Percentiles rank a stretch among this genome's conserved stretches.
Conservation (phyloP, 1,140 invertebrate species). For the Choristoneura fumiferana region DNA sequence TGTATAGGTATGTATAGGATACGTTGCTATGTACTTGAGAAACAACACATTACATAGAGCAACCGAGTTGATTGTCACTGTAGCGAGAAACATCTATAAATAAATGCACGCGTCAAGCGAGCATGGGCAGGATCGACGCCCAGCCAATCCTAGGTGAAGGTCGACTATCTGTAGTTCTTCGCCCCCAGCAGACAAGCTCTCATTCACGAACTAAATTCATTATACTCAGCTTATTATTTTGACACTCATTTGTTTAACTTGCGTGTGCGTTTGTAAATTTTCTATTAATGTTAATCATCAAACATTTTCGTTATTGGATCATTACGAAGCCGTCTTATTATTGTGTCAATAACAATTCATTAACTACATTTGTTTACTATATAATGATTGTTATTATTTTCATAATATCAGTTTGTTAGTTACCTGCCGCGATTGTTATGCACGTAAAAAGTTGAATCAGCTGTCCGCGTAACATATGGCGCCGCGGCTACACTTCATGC, state of each 20-base stretch:
- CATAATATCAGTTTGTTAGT: not conserved
- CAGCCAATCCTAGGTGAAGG: slow-evolving; percentile 71
- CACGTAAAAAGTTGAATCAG: slow-evolving; percentile 49
- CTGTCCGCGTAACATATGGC: slow-evolving; percentile 69
- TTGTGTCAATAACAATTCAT: too few relatives aligned
- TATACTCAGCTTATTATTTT: slow-evolving; percentile 1
- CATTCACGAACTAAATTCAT: slow-evolving; percentile 29
- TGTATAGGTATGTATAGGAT: too few relatives aligned
- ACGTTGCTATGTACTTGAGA: slow-evolving; percentile 12
- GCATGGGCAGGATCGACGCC: slow-evolving; percentile 65
- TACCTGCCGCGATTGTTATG: slow-evolving; percentile 17
- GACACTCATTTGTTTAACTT: slow-evolving; percentile 4
- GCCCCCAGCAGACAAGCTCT: slow-evolving; percentile 38
- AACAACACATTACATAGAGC: slow-evolving; percentile 19
- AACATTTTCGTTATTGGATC: too few relatives aligned
- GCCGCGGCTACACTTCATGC: slow-evolving; percentile 66
- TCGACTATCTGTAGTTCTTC: slow-evolving; percentile 57
- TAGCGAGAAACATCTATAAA: slow-evolving; percentile 61
- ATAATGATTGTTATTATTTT: not conserved
- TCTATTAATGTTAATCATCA: too few relatives aligned
- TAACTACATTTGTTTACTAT: too few relatives aligned
- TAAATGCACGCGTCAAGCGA: slow-evolving; percentile 66
- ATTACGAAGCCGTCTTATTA: too few relatives aligned
- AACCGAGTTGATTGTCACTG: slow-evolving; percentile 39
- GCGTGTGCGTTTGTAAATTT: not conserved